Evolutionary conservation across 1,140 invertebrate genomes (phyloP).

Genomic region (Platorchestia sp.): DNA sequence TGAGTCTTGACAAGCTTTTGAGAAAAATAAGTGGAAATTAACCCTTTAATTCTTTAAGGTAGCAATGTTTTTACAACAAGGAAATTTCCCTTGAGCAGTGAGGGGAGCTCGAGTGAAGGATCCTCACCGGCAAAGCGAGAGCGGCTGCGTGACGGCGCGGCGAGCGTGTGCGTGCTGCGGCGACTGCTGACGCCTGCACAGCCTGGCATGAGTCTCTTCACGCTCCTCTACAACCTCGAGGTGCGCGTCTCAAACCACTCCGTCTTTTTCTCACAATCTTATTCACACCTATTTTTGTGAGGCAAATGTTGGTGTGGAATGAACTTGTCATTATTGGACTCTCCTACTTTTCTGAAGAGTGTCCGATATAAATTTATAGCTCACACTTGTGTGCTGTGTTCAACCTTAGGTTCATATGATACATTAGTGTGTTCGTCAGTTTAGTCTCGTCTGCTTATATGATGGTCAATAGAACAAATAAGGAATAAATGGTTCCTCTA

Average conservation of each 20-base stretch:
- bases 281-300: too few relatives aligned
- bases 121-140: slow-evolving; percentile 69
- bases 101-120: background rate
- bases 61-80: too few relatives aligned
- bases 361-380: background rate
- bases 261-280: background rate
- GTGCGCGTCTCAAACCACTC: slow-evolving; percentile 68
- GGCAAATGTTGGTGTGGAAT: too few relatives aligned
- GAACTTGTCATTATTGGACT: background rate
- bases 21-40: too few relatives aligned
- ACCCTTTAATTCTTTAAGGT: too few relatives aligned
- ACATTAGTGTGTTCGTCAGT: too few relatives aligned
- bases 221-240: slow-evolving; percentile 75
- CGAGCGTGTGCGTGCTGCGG: slow-evolving; percentile 70
- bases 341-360: background rate
- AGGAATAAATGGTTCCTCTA: too few relatives aligned
- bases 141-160: slow-evolving; percentile 67
- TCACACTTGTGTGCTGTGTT: background rate
- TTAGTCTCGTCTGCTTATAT: too few relatives aligned
- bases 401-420: too few relatives aligned
- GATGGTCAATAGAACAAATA: too few relatives aligned
- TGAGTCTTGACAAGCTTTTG: too few relatives aligned
- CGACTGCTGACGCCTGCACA: slow-evolving; percentile 71
- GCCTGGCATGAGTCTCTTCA: slow-evolving; percentile 73
- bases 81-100: background rate